A percentile compares a stretch with the other conserved stretches of the same genome.
Evolutionary conservation across 1,140 invertebrate species (phyloP).

Genomic region (Aphidius ervi): DNA sequence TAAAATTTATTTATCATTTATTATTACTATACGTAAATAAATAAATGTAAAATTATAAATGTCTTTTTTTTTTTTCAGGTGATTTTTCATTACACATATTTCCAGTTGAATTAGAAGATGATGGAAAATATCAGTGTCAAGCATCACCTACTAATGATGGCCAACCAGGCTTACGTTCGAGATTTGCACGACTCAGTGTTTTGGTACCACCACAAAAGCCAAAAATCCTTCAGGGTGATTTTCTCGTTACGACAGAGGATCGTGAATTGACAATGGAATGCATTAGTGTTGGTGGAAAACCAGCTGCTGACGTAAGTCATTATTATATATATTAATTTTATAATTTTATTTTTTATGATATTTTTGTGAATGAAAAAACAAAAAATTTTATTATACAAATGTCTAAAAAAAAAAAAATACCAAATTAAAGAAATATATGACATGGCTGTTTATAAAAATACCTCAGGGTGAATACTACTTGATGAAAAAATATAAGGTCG

Average conservation of each 20-base stretch:
- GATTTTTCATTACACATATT: slow-evolving; percentile 84
- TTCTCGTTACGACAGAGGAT: slow-evolving; percentile 80
- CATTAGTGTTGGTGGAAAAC: slow-evolving; percentile 83
- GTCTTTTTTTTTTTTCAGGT: slow-evolving; percentile 57
- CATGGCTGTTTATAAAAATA: background rate
- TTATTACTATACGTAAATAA: background rate
- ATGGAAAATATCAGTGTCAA: slow-evolving; percentile 88
- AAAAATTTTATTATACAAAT: no score
- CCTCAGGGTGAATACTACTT: slow-evolving; percentile 13
- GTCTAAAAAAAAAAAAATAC: no score
- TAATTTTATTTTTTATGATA: no score
- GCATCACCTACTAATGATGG: slow-evolving; percentile 69
- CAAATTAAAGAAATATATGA: no score
- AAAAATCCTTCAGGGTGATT: slow-evolving; percentile 78
- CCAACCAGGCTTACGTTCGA: slow-evolving; percentile 74
- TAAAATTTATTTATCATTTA: no score
- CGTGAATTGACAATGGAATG: slow-evolving; percentile 85
- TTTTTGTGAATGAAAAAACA: no score
- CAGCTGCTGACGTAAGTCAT: slow-evolving; percentile 77
- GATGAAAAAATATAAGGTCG: background rate
- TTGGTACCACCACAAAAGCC: slow-evolving; percentile 85
- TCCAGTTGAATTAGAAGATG: slow-evolving; percentile 84
- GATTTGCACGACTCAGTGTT: slow-evolving; percentile 79
- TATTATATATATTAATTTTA: background rate
- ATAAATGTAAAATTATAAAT: background rate